Evolutionary conservation across 37 sponge, comb jelly and placozoan genomes (phyloP), one percentile per base, ranked within the genome.

Genomic region (Halichondria panicea): DNA sequence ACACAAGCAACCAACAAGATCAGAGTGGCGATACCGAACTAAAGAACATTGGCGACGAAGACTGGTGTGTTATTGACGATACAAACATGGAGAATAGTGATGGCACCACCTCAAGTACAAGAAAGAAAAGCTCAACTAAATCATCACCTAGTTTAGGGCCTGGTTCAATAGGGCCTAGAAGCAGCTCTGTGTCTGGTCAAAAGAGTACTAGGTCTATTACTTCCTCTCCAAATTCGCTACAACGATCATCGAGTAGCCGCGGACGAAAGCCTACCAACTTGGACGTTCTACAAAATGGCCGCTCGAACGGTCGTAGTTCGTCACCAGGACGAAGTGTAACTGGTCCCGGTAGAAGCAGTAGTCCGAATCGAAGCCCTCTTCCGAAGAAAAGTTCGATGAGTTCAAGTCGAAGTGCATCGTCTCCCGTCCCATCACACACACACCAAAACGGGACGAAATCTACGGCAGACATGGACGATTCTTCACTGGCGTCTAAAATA

Each of bases 401-500:
- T 32, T 35, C 38, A 34, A 9, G 38, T 15, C 15, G 13, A 48
- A 48, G 15, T 48, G 11, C 52, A 15, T 15, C 52, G 52, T 18
- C 52, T 48, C 15, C 15, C 52, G 52, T 18, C 52, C 11, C 52
- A 11, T 15, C 52, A n/a, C n/a, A n/a, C n/a, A n/a, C n/a, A n/a
- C n/a, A n/a, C n/a, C n/a, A n/a, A n/a, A n/a, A n/a, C n/a, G n/a
- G n/a, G n/a, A 41, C 8, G 44, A 11, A 3, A 41, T 41, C 42
- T n/a, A n/a, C n/a, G n/a, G n/a, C n/a, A n/a, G n/a, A n/a, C n/a
- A n/a, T n/a, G n/a, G n/a, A n/a, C n/a, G n/a, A n/a, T n/a, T n/a
- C n/a, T n/a, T 68, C 79, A 21, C 68, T 69, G 38, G 73, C 61
- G 38, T 78, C 72, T 2, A 76, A 84, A 36, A 58, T 84, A 31